phyloP scores from a whole-genome alignment of 2,888 invertebrate species.

The Rhabditoides inermis region DNA sequence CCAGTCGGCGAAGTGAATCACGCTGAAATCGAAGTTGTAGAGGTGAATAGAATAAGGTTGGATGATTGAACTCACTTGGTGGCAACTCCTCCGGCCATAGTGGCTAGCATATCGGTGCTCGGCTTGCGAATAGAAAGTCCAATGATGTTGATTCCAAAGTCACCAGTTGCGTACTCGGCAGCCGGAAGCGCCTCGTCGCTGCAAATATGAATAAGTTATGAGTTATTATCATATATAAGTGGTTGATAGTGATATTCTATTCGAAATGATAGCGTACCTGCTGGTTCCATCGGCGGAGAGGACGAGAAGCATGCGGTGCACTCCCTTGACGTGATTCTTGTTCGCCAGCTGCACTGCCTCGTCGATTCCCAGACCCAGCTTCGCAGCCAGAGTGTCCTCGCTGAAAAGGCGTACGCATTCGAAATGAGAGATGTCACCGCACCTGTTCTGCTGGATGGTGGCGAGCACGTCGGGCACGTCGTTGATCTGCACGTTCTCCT shows the following conservation, averaged over 20 bases:
- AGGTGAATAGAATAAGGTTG: background rate
- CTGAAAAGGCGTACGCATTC: slow-evolving; percentile 12
- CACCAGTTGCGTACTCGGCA: slow-evolving; percentile 28
- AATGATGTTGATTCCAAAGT: slow-evolving; percentile 33
- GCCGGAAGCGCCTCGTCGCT: slow-evolving; percentile 33
- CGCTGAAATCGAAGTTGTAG: slow-evolving; percentile 23
- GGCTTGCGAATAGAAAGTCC: slow-evolving; percentile 37
- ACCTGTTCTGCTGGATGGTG: slow-evolving; percentile 8
- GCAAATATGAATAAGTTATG: background rate
- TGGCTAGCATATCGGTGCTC: slow-evolving; percentile 26
- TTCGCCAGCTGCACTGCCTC: slow-evolving; percentile 31
- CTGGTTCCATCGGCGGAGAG: slow-evolving; percentile 42
- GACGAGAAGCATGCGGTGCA: slow-evolving; percentile 30
- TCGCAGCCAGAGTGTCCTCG: slow-evolving; percentile 36
- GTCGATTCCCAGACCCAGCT: slow-evolving; percentile 37
- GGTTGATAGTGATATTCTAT: background rate
- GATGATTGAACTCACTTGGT: slow-evolving; percentile 17
- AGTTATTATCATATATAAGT: too few relatives aligned
- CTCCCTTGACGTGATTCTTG: slow-evolving; percentile 33
- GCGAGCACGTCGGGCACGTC: slow-evolving; percentile 13
- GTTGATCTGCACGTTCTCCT: slow-evolving; percentile 9
- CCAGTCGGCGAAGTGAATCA: slow-evolving; percentile 46
- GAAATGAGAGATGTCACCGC: slow-evolving; percentile 5
- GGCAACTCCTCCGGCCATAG: slow-evolving; percentile 24
- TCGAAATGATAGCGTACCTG: slow-evolving; percentile 15